A percentile compares a stretch with the other conserved stretches of the same genome.
Conservation (phyloP, 2,113 vertebrate species). For the Gavia stellata region DNA sequence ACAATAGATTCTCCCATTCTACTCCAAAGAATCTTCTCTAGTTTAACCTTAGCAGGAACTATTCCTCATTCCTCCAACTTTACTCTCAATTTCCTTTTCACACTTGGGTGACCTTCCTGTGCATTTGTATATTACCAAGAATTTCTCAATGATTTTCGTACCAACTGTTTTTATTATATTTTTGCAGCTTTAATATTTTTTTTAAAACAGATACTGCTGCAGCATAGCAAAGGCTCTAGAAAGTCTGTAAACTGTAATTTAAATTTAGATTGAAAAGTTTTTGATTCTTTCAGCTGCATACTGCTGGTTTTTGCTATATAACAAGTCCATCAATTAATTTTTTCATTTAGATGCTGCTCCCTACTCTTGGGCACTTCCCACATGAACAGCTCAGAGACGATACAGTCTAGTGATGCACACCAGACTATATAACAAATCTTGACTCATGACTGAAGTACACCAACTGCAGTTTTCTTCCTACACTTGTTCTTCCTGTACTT, state of each 20-base stretch:
- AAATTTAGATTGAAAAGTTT: background rate
- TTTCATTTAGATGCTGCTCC: background rate
- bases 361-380: background rate
- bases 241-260: background rate
- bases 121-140: background rate
- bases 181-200: background rate
- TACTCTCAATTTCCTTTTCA: constrained; percentile 10
- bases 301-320: background rate
- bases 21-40: background rate
- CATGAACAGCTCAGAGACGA: background rate
- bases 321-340: background rate
- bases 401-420: background rate
- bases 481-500: background rate
- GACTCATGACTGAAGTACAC: background rate
- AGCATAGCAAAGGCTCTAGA: background rate
- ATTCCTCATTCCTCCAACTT: background rate
- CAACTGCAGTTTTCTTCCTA: background rate
- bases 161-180: background rate
- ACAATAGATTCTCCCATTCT: background rate
- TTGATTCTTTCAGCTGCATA: background rate
- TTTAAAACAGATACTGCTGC: background rate
- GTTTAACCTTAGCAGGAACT: background rate
- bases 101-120: background rate
- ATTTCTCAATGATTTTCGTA: background rate
- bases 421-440: background rate